Conservation (phyloP, 2,888 invertebrate genomes). For the Incurvaria masculella region DNA sequence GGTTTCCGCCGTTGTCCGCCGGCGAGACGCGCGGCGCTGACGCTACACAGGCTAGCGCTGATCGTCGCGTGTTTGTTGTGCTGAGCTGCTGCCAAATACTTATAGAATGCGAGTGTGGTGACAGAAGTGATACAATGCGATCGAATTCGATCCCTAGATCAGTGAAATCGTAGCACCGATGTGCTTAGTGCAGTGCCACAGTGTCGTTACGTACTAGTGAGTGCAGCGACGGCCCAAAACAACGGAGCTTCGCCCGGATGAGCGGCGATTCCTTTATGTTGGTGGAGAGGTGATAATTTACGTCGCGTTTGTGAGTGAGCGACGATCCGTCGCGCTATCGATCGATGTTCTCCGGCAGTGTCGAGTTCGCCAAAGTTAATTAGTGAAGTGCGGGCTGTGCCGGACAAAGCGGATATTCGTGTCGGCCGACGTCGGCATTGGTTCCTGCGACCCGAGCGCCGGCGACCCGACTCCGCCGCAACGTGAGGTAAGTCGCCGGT, state of each 20-base stretch:
- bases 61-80: conserved; percentile 32
- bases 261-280: conserved; percentile 40
- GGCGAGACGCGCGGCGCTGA: conserved; percentile 51
- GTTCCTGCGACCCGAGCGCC: no score
- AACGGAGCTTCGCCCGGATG: neutral
- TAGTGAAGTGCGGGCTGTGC: neutral
- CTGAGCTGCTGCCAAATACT: conserved; percentile 30
- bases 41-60: conserved; percentile 35
- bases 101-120: conserved; percentile 30
- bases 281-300: conserved; percentile 52
- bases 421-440: neutral
- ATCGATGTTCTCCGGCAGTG: conserved; percentile 31
- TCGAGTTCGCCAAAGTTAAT: no score
- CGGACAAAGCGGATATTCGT: neutral
- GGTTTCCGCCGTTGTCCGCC: conserved; percentile 47
- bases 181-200: neutral
- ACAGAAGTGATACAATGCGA: neutral
- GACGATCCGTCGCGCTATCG: conserved; percentile 42
- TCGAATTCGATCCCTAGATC: neutral
- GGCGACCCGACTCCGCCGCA: no score
- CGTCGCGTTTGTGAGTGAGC: conserved; percentile 45
- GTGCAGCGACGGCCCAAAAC: neutral
- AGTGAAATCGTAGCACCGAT: neutral
- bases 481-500: no score
- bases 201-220: neutral